Conservation (phyloP, 1,140 invertebrate genomes). For the Laupala kohalensis region DNA sequence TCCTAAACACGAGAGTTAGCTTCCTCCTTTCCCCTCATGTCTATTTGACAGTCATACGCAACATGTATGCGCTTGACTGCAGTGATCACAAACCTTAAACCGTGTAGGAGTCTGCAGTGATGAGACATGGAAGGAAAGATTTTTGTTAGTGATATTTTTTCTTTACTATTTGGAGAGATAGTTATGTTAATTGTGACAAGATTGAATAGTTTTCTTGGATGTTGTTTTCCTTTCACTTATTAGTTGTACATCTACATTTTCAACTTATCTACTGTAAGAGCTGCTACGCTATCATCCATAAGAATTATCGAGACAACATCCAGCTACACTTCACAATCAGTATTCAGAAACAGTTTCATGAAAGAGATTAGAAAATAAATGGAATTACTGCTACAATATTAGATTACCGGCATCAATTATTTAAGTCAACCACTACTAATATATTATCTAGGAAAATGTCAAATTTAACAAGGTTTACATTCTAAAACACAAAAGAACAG, state of each 20-base stretch:
- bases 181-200: neutral
- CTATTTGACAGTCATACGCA: neutral
- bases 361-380: no score
- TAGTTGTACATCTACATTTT: no score
- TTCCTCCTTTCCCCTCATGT: slow-evolving; percentile 2
- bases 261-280: neutral
- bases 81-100: slow-evolving; percentile 16
- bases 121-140: slow-evolving; percentile 16
- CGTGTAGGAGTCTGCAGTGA: slow-evolving; percentile 15
- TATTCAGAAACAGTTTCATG: neutral
- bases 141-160: neutral
- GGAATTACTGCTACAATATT: no score
- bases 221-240: neutral
- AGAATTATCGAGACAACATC: neutral
- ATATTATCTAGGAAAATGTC: no score
- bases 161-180: neutral
- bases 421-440: no score
- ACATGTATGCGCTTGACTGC: neutral
- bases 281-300: neutral
- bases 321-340: neutral
- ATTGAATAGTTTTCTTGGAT: neutral
- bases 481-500: no score
- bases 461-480: no score
- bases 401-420: no score
- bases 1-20: neutral